Evolutionary conservation across 2,888 invertebrate genomes (phyloP).

Genomic region (Habrosyne pyritoides): DNA sequence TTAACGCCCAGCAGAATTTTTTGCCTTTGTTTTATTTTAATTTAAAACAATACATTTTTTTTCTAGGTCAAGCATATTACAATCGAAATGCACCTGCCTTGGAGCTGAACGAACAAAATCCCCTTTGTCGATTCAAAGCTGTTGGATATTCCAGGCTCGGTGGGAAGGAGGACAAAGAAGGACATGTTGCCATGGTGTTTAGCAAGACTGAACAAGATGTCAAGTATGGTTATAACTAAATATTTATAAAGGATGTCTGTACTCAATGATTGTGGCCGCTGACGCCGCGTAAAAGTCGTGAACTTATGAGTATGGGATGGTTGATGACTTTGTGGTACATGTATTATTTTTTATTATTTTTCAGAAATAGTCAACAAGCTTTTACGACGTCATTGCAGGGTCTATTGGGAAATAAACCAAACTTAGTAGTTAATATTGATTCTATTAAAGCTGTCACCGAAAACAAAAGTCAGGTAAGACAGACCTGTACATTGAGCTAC

Average conservation of each 20-base stretch:
- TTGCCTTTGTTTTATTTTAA: conserved; percentile 6
- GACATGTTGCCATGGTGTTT: conserved; percentile 93
- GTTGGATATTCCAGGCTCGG: conserved; percentile 96
- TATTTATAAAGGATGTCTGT: not conserved
- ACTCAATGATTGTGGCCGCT: not conserved
- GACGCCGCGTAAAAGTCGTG: not conserved
- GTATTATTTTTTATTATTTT: conserved; percentile 21
- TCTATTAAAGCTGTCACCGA: conserved; percentile 91
- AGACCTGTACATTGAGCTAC: not conserved
- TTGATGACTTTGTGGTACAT: not conserved
- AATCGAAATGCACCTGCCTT: conserved; percentile 90
- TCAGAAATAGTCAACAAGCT: conserved; percentile 88
- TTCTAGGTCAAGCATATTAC: conserved; percentile 89
- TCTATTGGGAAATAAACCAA: conserved; percentile 93
- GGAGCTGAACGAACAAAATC: conserved; percentile 94
- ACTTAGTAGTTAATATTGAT: conserved; percentile 90
- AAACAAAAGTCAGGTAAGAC: conserved; percentile 88
- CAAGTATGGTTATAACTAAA: conserved; percentile 76
- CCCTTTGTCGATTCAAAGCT: conserved; percentile 96
- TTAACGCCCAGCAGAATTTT: too few species aligned
- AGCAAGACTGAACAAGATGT: conserved; percentile 92
- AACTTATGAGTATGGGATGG: too few species aligned
- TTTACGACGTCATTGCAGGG: conserved; percentile 86
- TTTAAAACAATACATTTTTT: conserved; percentile 6
- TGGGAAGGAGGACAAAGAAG: conserved; percentile 94